A percentile compares a stretch with the other conserved stretches of the same genome.
These are phyloP conservation scores for Drosophila tani DNA, from an alignment of 1,140 invertebrate species.

Conservation along the genomic window DNA sequence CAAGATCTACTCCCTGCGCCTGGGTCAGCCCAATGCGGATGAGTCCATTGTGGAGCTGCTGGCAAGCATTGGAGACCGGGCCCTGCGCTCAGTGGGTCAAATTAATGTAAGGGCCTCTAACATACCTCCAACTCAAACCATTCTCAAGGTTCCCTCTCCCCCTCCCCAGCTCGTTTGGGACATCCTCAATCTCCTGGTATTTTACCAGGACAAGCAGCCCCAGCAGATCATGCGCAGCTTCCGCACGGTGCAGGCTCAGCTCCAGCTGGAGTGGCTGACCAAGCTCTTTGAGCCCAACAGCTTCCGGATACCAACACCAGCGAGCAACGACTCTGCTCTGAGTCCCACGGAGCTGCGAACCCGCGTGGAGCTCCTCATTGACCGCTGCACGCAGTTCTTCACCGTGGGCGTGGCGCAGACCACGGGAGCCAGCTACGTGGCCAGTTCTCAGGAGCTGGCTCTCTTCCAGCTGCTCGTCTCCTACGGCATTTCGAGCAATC, in stretches of 20 bases:
- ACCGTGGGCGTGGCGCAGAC: constrained; percentile 47
- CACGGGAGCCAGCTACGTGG: constrained; percentile 55
- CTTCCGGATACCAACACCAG: constrained; percentile 30
- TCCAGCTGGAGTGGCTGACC: constrained; percentile 74
- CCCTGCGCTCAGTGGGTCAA: constrained; percentile 86
- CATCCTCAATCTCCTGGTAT: constrained; percentile 74
- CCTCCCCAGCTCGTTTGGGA: constrained; percentile 75
- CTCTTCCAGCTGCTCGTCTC: constrained; percentile 76
- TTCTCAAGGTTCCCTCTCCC: background rate
- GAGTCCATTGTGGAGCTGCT: constrained; percentile 85
- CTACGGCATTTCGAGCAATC: constrained; percentile 76
- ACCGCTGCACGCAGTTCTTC: constrained; percentile 78
- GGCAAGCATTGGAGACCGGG: constrained; percentile 85
- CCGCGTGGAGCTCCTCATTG: constrained; percentile 73
- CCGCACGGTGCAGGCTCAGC: constrained; percentile 69
- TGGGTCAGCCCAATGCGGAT: constrained; percentile 54
- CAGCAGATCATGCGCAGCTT: constrained; percentile 69
- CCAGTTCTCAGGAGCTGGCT: constrained; percentile 66
- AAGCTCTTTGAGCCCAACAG: constrained; percentile 68
- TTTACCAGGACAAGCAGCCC: constrained; percentile 76
- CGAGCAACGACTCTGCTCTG: constrained; percentile 46
- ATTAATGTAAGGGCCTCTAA: constrained; percentile 66
- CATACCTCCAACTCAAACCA: background rate
- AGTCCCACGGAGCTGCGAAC: constrained; percentile 64
- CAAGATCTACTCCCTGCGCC: constrained; percentile 76